Evolutionary conservation across 2,113 vertebrate species (phyloP).

Genomic region (Philantomba maxwellii): DNA sequence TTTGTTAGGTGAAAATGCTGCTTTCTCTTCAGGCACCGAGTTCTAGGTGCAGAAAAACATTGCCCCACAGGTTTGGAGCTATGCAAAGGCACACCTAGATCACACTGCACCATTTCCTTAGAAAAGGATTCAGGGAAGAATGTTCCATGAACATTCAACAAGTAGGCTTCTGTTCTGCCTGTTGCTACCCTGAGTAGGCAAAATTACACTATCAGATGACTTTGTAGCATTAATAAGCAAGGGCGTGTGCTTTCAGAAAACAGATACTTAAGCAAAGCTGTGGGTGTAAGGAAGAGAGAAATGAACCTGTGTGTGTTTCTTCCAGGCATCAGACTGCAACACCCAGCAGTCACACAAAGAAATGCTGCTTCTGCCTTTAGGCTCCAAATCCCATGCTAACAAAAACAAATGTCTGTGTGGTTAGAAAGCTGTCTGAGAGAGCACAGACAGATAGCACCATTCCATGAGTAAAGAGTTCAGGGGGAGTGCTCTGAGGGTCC

Average conservation of each 20-base stretch:
- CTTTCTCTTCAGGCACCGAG: no score
- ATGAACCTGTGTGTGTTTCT: background rate
- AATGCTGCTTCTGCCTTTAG: background rate
- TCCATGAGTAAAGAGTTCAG: background rate
- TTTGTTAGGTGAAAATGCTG: no score
- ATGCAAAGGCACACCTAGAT: no score
- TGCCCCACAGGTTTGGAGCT: no score
- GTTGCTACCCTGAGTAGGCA: background rate
- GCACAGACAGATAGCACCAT: background rate
- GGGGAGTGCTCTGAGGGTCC: background rate
- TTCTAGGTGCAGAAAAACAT: no score
- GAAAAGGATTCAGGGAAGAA: background rate
- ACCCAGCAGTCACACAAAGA: background rate
- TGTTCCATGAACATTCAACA: rapidly evolving
- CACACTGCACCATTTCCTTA: no score
- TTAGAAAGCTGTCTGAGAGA: background rate
- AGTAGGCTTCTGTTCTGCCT: background rate
- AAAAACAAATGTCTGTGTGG: background rate
- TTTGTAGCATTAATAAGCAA: background rate
- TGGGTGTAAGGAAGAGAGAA: background rate
- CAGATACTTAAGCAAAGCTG: background rate
- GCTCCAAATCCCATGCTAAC: background rate
- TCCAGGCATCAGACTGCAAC: background rate
- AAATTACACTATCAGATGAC: background rate
- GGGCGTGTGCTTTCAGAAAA: background rate